Evolutionary conservation across 2,888 invertebrate species (phyloP), one percentile per base, ranked within the genome.

Genomic region (Nipponacmea schrenckii): DNA sequence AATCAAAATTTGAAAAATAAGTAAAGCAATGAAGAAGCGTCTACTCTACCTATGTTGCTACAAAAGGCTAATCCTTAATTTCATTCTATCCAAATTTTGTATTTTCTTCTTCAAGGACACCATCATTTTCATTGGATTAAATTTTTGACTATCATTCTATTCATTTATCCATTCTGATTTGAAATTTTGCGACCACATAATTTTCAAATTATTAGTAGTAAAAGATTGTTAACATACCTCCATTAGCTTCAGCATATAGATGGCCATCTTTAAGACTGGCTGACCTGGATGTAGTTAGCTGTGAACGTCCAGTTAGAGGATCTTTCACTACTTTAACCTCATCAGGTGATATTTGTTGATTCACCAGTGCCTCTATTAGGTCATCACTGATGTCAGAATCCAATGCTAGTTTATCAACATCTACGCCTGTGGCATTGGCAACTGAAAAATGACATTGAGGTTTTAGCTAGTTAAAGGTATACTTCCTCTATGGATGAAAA

Each of bases 311-410:
- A 5, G 79, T 77, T 20, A 80, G 79, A 17, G 78, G 81, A 73
- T 84, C 84, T 7, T 71, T 73, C 15, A 83, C 79, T n/a, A 86
- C 79, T 71, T 85, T 84, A 4, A 87, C 79, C 70, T 87, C 86
- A 7, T 84, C 85, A 0, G 85, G 84, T 2, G 78, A 74, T 27
- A 87, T 74, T 8, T 75, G 74, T 46, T 84, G 76, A 48, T 77
- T 82, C 27, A 81, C 80, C 46, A 87, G 76, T 2, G 84, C 83
- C 39, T 86, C 81, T 69, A 87, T 73, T 44, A 87, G 71, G 56
- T 83, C 84, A 15, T 79, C 82, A 66, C 85, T 84, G 64, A 87
- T 81, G 64, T 84, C 85, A 0, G 84, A 82, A 64, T 85, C 83
- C 24, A 73, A 75, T 8, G 82, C 81, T 7, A 85, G 74, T 0